phyloP scores from a whole-genome alignment of 2,113 vertebrate genomes.

The Hemichromis elongatus region DNA sequence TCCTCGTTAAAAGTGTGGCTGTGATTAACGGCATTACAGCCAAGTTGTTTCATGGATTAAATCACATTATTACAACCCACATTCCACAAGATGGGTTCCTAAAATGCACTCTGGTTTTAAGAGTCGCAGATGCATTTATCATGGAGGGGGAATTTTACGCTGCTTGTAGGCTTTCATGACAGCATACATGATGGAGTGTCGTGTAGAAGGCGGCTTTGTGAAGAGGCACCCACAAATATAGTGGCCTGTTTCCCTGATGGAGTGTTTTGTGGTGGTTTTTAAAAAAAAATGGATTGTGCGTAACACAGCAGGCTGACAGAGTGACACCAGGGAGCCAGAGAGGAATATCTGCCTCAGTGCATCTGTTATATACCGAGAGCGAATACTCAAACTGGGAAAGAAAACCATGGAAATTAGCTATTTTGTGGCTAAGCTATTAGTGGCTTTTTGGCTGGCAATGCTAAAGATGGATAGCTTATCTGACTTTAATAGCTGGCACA shows the following conservation, averaged over 20 bases:
- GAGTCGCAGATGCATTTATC: neutral
- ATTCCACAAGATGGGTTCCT: neutral
- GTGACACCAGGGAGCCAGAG: neutral
- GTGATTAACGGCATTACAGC: slow-evolving; percentile 48
- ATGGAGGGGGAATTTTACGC: neutral
- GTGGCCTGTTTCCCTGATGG: slow-evolving; percentile 1
- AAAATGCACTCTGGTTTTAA: slow-evolving; percentile 6
- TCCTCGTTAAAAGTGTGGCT: slow-evolving; percentile 48
- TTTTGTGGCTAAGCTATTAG: slow-evolving; percentile 70
- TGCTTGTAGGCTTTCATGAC: neutral
- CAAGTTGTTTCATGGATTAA: slow-evolving; percentile 43
- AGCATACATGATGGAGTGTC: slow-evolving; percentile 15
- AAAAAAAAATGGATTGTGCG: slow-evolving; percentile 18
- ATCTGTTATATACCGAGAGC: slow-evolving; percentile 2
- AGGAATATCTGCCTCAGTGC: neutral
- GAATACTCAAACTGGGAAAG: slow-evolving; percentile 39
- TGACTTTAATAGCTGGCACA: slow-evolving; percentile 73
- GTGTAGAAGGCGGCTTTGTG: slow-evolving; percentile 7
- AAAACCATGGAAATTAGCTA: slow-evolving; percentile 64
- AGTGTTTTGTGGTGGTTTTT: slow-evolving; percentile 1
- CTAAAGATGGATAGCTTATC: slow-evolving; percentile 74
- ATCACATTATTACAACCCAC: slow-evolving; percentile 38
- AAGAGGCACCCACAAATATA: slow-evolving; percentile 4
- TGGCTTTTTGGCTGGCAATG: slow-evolving; percentile 66
- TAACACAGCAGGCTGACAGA: neutral